Percentiles rank a stretch among this genome's conserved stretches.
These are phyloP conservation scores for Malurus melanocephalus DNA, from an alignment of 2,113 vertebrate species.

Conservation along the genomic window DNA sequence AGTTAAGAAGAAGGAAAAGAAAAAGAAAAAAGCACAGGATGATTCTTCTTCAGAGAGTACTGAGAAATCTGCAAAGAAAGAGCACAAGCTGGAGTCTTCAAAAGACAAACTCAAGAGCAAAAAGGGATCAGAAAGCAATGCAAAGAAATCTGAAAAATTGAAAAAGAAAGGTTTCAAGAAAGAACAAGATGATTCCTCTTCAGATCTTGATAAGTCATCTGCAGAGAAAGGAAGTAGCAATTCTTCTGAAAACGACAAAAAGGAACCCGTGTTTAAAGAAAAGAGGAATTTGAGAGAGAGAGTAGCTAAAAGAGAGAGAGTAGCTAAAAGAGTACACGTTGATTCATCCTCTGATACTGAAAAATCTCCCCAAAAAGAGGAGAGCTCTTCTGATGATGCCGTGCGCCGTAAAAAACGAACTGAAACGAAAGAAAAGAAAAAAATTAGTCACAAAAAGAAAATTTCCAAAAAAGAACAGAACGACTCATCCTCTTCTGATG, in stretches of 20 bases:
- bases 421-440: conserved; percentile 67
- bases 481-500: conserved; percentile 73
- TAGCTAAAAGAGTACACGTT: conserved; percentile 21
- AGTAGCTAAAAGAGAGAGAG: conserved; percentile 52
- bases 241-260: conserved; percentile 67
- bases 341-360: conserved; percentile 70
- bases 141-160: conserved; percentile 51
- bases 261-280: neutral
- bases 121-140: conserved; percentile 28
- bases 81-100: conserved; percentile 45
- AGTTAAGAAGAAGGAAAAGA: conserved; percentile 59
- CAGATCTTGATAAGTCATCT: conserved; percentile 54
- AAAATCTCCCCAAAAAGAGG: conserved; percentile 64
- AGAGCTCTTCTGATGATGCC: conserved; percentile 60
- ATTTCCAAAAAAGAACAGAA: conserved; percentile 50
- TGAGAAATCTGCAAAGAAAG: conserved; percentile 55
- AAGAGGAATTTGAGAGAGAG: conserved; percentile 60
- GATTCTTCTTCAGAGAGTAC: conserved; percentile 56
- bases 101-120: conserved; percentile 25
- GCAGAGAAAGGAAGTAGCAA: conserved; percentile 58
- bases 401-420: conserved; percentile 18
- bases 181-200: conserved; percentile 53
- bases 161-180: conserved; percentile 61
- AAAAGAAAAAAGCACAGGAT: conserved; percentile 46
- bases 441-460: conserved; percentile 68